Evolutionary conservation across 2,113 vertebrate genomes (phyloP).

Genomic region (Oncorhynchus gorbuscha): DNA sequence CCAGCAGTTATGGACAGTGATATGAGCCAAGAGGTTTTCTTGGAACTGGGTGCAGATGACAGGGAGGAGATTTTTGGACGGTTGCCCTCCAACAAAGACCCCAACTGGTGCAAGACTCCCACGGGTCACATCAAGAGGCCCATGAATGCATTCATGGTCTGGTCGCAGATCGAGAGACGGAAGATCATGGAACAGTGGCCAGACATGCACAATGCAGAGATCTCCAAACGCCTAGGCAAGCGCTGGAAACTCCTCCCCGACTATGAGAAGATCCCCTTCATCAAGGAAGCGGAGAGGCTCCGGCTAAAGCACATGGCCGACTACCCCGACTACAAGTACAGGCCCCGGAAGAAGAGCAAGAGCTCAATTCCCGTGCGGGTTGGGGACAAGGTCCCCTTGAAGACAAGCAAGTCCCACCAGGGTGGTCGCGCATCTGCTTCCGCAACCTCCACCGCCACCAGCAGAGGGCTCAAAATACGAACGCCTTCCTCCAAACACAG

Average conservation of each 20-base stretch:
- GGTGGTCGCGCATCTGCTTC: constrained; percentile 10
- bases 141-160: constrained; percentile 87
- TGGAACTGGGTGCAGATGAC: constrained; percentile 37
- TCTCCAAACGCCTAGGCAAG: constrained; percentile 84
- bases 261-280: constrained; percentile 86
- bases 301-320: constrained; percentile 90
- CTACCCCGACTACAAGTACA: constrained; percentile 88
- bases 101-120: constrained; percentile 86
- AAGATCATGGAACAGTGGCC: constrained; percentile 90
- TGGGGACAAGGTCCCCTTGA: constrained; percentile 61
- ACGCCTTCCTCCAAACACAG: constrained; percentile 37
- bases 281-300: constrained; percentile 83
- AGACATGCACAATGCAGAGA: constrained; percentile 90
- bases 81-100: constrained; percentile 62
- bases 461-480: constrained; percentile 44
- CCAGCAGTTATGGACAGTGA: constrained; percentile 45
- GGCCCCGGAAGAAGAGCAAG: constrained; percentile 85
- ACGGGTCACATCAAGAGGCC: constrained; percentile 85
- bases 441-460: constrained; percentile 8
- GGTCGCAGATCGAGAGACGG: constrained; percentile 83
- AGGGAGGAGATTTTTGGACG: constrained; percentile 43
- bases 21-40: constrained; percentile 39
- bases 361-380: constrained; percentile 63
- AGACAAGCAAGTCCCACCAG: constrained; percentile 70
- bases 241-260: constrained; percentile 85